Evolutionary conservation across 2,113 vertebrate genomes (phyloP).

Genomic region (Neopipo cinnamomea): DNA sequence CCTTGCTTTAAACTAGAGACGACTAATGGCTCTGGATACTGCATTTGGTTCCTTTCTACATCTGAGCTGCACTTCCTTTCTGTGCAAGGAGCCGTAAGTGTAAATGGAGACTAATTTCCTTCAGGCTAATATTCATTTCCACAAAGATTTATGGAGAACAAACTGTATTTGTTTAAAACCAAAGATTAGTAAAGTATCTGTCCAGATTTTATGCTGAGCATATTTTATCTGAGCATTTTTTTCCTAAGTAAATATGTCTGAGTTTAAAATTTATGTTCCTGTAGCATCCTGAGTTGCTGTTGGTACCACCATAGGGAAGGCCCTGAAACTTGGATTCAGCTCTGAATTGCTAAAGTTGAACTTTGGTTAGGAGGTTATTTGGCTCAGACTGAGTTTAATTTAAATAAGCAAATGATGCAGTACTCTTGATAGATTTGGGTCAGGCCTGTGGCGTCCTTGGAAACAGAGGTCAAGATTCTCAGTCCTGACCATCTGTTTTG

Average conservation of each 20-base stretch:
- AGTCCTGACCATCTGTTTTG: neutral
- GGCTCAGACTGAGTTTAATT: neutral
- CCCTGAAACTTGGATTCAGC: neutral
- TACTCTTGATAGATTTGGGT: neutral
- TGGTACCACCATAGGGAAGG: neutral
- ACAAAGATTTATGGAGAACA: neutral
- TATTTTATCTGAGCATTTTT: neutral
- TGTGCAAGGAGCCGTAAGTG: neutral
- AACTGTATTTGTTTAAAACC: neutral
- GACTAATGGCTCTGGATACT: neutral
- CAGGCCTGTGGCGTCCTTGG: neutral
- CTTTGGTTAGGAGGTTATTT: conserved; percentile 3
- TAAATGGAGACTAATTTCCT: neutral
- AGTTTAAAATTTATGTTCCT: neutral
- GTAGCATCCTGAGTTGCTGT: neutral
- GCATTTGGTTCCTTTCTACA: neutral
- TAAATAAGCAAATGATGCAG: neutral
- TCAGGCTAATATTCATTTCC: neutral
- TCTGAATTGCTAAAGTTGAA: neutral
- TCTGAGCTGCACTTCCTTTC: neutral
- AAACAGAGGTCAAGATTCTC: neutral
- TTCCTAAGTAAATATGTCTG: neutral
- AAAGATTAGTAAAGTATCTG: neutral
- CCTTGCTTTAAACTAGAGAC: neutral
- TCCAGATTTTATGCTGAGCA: neutral